Evolutionary conservation across 2,888 invertebrate species (phyloP).

Genomic region (Andrena chrysosceles): DNA sequence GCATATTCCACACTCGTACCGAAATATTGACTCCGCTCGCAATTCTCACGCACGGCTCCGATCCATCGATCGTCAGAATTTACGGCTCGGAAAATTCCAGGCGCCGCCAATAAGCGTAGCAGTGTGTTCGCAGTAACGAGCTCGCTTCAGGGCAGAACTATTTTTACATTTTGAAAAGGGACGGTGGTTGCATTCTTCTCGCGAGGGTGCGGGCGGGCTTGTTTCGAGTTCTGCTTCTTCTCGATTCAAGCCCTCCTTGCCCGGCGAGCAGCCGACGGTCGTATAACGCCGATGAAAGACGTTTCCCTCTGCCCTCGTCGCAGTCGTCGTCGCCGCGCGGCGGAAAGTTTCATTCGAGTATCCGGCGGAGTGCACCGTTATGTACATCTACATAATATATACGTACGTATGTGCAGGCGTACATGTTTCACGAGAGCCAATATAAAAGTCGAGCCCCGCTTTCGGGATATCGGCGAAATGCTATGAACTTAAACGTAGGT

Average conservation of each 20-base stretch:
- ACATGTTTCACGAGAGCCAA: slow-evolving; percentile 22
- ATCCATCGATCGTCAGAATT: neutral
- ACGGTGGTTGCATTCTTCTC: neutral
- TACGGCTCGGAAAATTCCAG: neutral
- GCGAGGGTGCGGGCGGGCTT: slow-evolving; percentile 1
- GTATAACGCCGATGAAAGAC: slow-evolving; percentile 40
- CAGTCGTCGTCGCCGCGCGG: slow-evolving; percentile 8
- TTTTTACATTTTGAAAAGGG: slow-evolving; percentile 9
- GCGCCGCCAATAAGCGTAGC: slow-evolving; percentile 1
- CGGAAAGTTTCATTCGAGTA: slow-evolving; percentile 46
- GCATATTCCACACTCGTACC: neutral
- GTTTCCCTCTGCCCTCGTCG: slow-evolving; percentile 22
- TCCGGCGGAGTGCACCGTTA: slow-evolving; percentile 42
- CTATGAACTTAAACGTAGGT: slow-evolving; percentile 26
- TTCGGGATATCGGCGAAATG: slow-evolving; percentile 35
- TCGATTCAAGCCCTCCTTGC: slow-evolving; percentile 5
- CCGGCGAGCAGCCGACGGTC: neutral
- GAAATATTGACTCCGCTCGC: neutral
- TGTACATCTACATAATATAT: slow-evolving; percentile 34
- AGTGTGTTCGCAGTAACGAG: slow-evolving; percentile 12
- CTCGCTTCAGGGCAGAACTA: neutral
- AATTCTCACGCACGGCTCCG: neutral
- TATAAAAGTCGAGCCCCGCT: slow-evolving; percentile 33
- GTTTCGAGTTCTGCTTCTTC: slow-evolving; percentile 14
- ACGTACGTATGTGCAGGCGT: neutral